Base-by-base conservation (phyloP, 2,888 invertebrate genomes). In the Drosophila limbata region DNA sequence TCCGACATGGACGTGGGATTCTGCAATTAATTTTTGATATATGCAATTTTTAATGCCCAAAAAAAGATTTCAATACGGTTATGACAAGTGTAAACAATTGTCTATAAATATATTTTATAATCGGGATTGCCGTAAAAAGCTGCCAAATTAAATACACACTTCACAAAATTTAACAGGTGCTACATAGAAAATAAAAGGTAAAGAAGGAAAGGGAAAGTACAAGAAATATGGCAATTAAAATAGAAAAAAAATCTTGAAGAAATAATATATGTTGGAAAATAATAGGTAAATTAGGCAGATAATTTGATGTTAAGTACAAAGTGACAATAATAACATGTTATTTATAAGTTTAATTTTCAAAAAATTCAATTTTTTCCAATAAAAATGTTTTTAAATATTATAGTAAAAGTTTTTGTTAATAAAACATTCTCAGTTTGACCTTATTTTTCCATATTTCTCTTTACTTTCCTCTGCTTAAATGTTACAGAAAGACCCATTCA, bases 81-180 rank as follows among this genome's bases (percentile, higher is more conserved):
- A 65, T 75, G 78, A 76, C 78, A 78, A 79, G 73, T 78, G 77
- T 76, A 78, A 79, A 78, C 78, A 78, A 79, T 79, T 69, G 21
- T 61, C 79, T 79, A 79, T 62, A 73, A 79, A 78, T 78, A 35
- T 47, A 19, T 17, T 57, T 52, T 40, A 55, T 47, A 56, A 31
- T 28, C 47, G 15, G 33, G 28, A 15, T 35, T 17, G 68, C 63
- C 56, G 57, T 68, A 57, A 63, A 68, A 63, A 68, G 51, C 21
- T 68, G 68, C 44, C 67, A 62, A 63, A 44, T 60, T 51, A 13
- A 45, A 59, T 17, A 45, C 60, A 52, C 44, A 60, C 45, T 65
- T 60, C n/a, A 42, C 25, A 28, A 19, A 40, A 56, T 39, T 11
- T 8, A 63, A 63, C 62, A 63, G 56, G 56, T 63, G 62, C 47